Evolutionary conservation across 2,113 vertebrate species (phyloP).

Genomic region (Leptocoma aspasia): DNA sequence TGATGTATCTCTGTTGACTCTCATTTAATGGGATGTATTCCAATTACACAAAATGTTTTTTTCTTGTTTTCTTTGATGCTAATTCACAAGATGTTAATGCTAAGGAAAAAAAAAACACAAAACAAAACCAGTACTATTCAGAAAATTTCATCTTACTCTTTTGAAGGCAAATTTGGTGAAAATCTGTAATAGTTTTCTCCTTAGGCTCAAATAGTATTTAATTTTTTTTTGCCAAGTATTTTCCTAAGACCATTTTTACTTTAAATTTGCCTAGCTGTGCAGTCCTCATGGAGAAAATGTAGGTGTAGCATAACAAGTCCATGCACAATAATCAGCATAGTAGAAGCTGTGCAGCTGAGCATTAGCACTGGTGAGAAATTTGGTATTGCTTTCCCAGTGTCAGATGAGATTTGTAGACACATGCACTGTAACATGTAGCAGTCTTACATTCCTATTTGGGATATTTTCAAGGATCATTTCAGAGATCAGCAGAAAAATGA

Average conservation of each 20-base stretch:
- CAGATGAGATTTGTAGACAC: background rate
- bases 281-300: background rate
- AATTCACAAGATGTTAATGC: background rate
- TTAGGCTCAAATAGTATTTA: background rate
- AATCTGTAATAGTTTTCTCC: background rate
- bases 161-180: background rate
- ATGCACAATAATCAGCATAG: background rate
- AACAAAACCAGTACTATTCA: background rate
- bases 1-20: background rate
- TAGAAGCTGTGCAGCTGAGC: rapidly evolving
- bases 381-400: background rate
- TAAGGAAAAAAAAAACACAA: background rate
- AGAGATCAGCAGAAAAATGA: background rate
- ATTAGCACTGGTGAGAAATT: background rate
- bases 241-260: background rate
- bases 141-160: background rate
- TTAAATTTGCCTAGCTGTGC: background rate
- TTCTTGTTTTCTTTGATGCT: background rate
- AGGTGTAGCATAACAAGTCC: background rate
- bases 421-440: background rate
- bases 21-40: background rate
- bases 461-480: background rate
- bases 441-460: background rate
- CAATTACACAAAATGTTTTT: background rate
- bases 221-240: background rate